phyloP scores from a whole-genome alignment of 2,797 vertebrate genomes.

The Anisognathus igniventris region DNA sequence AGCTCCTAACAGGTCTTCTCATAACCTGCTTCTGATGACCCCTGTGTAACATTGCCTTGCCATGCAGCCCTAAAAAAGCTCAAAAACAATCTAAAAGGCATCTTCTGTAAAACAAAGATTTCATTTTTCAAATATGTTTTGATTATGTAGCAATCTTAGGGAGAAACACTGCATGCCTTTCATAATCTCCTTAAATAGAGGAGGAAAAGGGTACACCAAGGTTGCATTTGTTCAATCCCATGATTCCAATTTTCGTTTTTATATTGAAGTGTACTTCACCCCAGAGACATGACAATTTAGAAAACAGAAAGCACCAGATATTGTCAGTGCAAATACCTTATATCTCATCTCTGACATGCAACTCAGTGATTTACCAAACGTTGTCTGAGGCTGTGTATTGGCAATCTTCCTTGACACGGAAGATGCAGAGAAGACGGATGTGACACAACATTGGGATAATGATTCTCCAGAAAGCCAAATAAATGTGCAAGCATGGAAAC shows the following conservation, averaged over 20 bases:
- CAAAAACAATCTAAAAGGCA: neutral
- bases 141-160: neutral
- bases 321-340: neutral
- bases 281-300: neutral
- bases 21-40: neutral
- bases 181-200: neutral
- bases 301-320: neutral
- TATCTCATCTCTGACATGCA: neutral
- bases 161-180: neutral
- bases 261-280: neutral
- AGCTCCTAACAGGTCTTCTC: neutral
- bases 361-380: neutral
- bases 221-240: neutral
- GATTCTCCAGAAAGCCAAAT: neutral
- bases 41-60: rapidly evolving
- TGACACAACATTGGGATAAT: neutral
- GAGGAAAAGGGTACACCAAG: neutral
- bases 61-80: neutral
- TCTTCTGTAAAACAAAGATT: neutral
- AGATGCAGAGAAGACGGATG: neutral
- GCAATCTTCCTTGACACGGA: neutral
- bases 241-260: neutral
- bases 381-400: rapidly evolving
- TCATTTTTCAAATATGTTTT: neutral
- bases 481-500: neutral